A percentile compares a stretch with the other conserved stretches of the same genome.
Evolutionary conservation across 2,113 vertebrate genomes (phyloP).

Genomic region (Myrmecobius fasciatus): DNA sequence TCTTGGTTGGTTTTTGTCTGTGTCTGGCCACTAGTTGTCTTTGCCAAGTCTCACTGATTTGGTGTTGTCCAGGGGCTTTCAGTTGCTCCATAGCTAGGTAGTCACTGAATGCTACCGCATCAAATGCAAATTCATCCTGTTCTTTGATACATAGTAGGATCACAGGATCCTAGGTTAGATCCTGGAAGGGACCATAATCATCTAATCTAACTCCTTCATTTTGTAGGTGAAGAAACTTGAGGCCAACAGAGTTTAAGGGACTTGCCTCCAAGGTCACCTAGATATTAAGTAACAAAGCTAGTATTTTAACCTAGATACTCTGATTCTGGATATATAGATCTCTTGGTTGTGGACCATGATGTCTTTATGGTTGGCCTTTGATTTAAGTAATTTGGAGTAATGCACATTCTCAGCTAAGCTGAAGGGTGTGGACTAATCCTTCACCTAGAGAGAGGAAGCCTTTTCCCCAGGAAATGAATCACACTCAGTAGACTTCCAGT

Average conservation of each 20-base stretch:
- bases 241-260: neutral
- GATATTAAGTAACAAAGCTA: neutral
- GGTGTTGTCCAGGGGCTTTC: slow-evolving; percentile 29
- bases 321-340: neutral
- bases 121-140: slow-evolving; percentile 9
- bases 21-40: slow-evolving; percentile 50
- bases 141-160: neutral
- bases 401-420: neutral
- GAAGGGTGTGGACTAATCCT: neutral
- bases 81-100: neutral
- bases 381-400: neutral
- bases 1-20: slow-evolving; percentile 53
- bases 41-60: slow-evolving; percentile 35
- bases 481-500: neutral
- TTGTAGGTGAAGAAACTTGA: neutral
- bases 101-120: neutral
- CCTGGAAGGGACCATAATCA: neutral
- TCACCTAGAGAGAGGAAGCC: neutral
- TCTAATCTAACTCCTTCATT: neutral
- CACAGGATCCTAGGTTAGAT: neutral
- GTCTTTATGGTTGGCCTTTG: neutral
- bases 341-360: neutral
- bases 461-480: neutral
- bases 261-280: neutral
- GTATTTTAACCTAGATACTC: neutral